Evolutionary conservation across 2,797 vertebrate species (phyloP), one percentile per base, ranked within the genome.

Genomic region (Semotilus atromaculatus): DNA sequence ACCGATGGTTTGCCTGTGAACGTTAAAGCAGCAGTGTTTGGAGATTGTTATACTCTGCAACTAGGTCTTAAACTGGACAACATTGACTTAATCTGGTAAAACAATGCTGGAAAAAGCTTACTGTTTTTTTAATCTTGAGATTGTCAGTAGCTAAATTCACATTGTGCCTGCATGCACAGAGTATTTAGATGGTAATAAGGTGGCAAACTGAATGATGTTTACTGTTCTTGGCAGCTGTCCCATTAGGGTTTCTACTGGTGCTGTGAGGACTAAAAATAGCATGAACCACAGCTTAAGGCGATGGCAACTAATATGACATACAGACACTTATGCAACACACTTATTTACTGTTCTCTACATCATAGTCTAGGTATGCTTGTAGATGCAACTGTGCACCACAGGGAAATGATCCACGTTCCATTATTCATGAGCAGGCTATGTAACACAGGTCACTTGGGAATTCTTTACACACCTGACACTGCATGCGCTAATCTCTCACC

Each of bases 401-500:
- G 83, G 80, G 38, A 85, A 67, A 81, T 45, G 67, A 85, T 85
- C 72, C 55, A 21, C 31, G 36, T 72, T 87, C 80, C 82, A 78
- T 82, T 82, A 85, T 82, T 87, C 79, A 85, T 87, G 83, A 87
- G 66, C 43, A 40, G 38, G 51, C 62, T 31, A 75, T 75, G 79
- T 81, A 83, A 77, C 82, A 51, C 48, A 81, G 73, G 55, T 77
- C 64, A 45, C 64, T 72, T 26, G 83, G 74, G 80, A 68, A 70
- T 83, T 72, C 11, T 77, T 40, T 66, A 66, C 45, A 78, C 73
- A 85, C 34, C 74, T 64, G 67, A 73, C 71, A 55, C 62, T 70
- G 38, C 38, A 60, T n/a, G 45, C 43, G 1, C 31, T 81, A 76
- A 84, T 72, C 34, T 60, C 72, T 81, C 43, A 66, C 43, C 34